Base-by-base conservation (phyloP, 2,113 vertebrate species). In the Anser cygnoides region DNA sequence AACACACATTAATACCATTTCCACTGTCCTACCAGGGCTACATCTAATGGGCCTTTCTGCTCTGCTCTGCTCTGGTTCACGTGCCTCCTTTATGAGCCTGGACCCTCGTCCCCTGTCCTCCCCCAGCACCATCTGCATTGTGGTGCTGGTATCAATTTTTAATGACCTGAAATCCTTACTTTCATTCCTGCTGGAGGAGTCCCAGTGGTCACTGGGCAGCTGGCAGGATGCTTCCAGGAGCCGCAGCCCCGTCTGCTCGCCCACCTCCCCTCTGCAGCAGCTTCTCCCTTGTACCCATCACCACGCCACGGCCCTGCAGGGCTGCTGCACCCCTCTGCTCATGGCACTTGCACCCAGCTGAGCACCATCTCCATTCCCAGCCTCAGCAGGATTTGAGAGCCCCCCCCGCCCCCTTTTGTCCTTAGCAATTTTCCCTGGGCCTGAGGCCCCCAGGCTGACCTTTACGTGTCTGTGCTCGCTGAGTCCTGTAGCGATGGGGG, bases 101-200 rank as follows among this genome's bases (percentile, higher is more conserved):
- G 46, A 28, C 23, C 4, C 37, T 3, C 17, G 16, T 35, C 33
- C 21, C 16, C 37, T 8, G 19, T 17, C 65, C 55, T 43, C 31
- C 74, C 25, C 54, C 15, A 11, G 62, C 62, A 14, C 15, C 3
- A 1, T 4, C 46, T 13, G 55, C 35, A 0, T 7, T 5, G 54
- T 11, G 31, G 20, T 22, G 28, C 39, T 46, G 28, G 8, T 4
- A 62, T 31, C 33, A 13, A 3, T 21, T 13, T 8, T 2, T 13
- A 11, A 6, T 2, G 65, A 8, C 55, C 17, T 17, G 0, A 14
- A 46, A n/a, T 11, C 33, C 57, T 52, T 10, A 0, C 15, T 58
- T n/a, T 72, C 23, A 1, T 10, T 25, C 14, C 29, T 50, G 41
- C 11, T 10, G 75, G 49, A 3, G 41, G 62, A 19, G 35, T 18